Conservation (phyloP, 2,888 invertebrate genomes). For the Tetranychus piercei region DNA sequence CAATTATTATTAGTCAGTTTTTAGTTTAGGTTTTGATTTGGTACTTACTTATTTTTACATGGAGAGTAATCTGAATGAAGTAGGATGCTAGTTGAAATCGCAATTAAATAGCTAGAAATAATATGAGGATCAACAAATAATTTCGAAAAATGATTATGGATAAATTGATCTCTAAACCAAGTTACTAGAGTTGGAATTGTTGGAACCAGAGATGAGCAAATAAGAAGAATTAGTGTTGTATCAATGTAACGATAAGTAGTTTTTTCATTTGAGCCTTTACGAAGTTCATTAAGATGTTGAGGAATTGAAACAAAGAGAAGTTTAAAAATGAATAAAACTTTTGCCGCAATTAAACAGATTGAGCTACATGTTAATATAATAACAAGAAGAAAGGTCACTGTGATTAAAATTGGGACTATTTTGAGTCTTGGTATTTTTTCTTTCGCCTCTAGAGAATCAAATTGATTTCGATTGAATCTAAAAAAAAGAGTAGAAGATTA, state of each 20-base stretch:
- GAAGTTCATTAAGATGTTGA: not conserved
- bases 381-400: not conserved
- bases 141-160: not conserved
- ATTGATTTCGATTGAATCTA: not conserved
- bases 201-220: slow-evolving; percentile 1
- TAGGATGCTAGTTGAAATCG: not conserved
- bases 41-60: not conserved
- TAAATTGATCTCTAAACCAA: slow-evolving; percentile 4
- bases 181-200: not conserved
- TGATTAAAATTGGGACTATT: not conserved
- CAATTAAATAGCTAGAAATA: not conserved
- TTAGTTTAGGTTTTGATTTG: not conserved
- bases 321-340: not conserved
- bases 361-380: not conserved
- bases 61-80: not conserved
- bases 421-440: not conserved
- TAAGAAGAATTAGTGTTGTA: not conserved
- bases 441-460: not conserved
- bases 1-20: not conserved
- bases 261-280: not conserved
- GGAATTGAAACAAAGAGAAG: not conserved
- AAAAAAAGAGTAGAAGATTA: not conserved
- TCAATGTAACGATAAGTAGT: not conserved
- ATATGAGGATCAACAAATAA: not conserved
- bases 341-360: not conserved